phyloP scores from a whole-genome alignment of 2,888 invertebrate genomes.

The Drosophila melanocephala region DNA sequence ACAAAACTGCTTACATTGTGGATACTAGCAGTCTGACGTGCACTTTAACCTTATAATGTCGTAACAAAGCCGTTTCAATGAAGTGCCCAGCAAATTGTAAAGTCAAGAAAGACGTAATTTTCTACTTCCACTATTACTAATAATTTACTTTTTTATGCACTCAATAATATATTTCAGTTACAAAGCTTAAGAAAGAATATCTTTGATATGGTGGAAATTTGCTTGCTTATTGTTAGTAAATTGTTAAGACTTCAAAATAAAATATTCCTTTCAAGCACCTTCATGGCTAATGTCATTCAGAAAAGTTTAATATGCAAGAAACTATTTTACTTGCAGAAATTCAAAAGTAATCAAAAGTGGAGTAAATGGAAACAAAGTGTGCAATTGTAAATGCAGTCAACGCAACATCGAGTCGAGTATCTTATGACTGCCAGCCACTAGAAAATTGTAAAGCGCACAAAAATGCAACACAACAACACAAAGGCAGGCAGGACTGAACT shows the following conservation, averaged over 20 bases:
- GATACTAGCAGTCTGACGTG: not conserved
- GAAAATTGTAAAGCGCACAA: conserved; percentile 37
- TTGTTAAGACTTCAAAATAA: not conserved
- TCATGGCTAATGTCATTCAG: not conserved
- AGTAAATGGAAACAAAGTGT: conserved; percentile 26
- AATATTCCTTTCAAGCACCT: not conserved
- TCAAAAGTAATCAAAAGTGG: conserved; percentile 31
- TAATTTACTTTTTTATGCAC: not conserved
- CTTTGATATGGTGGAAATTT: not conserved
- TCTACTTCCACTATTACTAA: not conserved
- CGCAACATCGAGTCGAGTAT: conserved; percentile 18
- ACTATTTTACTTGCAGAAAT: conserved; percentile 13
- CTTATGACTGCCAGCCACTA: conserved; percentile 27
- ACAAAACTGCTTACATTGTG: not conserved
- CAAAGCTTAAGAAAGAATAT: not conserved
- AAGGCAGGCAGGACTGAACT: conserved; percentile 5
- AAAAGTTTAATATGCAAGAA: conserved; percentile 15
- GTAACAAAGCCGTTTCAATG: not conserved
- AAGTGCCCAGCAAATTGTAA: not conserved
- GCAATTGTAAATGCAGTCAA: conserved; percentile 18
- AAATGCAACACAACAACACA: conserved; percentile 21
- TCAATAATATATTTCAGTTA: not conserved
- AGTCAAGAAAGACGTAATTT: too few species aligned
- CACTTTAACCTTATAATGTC: conserved; percentile 1
- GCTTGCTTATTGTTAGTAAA: not conserved